phyloP scores from a whole-genome alignment of 2,113 vertebrate genomes.

The Onychostruthus taczanowskii region DNA sequence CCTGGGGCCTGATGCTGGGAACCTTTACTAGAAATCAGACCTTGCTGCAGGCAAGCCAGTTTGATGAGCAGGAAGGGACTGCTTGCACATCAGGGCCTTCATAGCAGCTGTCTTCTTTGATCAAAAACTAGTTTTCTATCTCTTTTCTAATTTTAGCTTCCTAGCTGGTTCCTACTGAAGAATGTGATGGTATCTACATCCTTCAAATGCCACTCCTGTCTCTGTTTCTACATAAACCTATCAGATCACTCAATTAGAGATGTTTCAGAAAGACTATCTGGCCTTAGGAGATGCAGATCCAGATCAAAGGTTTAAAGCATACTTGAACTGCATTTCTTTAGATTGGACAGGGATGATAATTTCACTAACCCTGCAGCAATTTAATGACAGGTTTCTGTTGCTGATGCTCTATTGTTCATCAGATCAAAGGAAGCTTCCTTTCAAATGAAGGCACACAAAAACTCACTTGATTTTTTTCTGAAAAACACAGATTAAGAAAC shows the following conservation, averaged over 20 bases:
- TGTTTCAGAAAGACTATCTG: neutral
- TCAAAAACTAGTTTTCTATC: neutral
- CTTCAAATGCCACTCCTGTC: neutral
- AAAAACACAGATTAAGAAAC: neutral
- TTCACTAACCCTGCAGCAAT: neutral
- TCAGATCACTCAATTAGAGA: neutral
- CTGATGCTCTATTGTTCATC: neutral
- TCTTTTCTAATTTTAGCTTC: slow-evolving; percentile 1
- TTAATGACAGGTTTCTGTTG: neutral
- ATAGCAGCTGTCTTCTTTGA: neutral
- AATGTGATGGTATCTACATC: neutral
- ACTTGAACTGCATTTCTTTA: slow-evolving; percentile 6
- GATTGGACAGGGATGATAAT: neutral
- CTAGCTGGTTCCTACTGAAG: neutral
- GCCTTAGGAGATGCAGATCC: slow-evolving; percentile 8
- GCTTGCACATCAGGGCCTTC: neutral
- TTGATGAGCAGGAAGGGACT: neutral
- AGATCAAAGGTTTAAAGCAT: slow-evolving; percentile 29
- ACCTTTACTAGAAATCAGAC: neutral
- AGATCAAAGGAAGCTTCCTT: slow-evolving; percentile 29
- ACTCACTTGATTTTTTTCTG: neutral
- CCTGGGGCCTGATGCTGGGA: neutral
- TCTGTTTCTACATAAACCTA: neutral
- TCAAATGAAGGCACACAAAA: neutral
- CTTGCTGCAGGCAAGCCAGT: neutral